These are phyloP conservation scores for Atlantisia rogersi DNA, from an alignment of 2,113 vertebrate genomes.

Conservation along the genomic window DNA sequence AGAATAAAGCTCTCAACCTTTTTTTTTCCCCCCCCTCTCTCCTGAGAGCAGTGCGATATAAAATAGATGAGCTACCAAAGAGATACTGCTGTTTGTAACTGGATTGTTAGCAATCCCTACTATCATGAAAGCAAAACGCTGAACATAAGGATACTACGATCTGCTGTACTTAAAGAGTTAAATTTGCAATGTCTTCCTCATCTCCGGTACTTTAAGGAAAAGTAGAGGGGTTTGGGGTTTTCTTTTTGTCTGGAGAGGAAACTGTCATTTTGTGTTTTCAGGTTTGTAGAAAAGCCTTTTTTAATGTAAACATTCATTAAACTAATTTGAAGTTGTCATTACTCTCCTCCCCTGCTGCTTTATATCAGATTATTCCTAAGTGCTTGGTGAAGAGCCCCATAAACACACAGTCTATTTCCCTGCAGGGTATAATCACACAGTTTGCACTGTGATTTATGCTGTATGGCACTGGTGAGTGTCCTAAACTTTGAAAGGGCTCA, in stretches of 20 bases:
- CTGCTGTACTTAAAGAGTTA: slow-evolving; percentile 58
- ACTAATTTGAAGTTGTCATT: slow-evolving; percentile 91
- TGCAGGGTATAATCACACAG: slow-evolving; percentile 88
- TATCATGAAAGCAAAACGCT: background rate
- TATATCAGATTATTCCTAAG: slow-evolving; percentile 91
- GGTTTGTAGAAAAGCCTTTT: slow-evolving; percentile 81
- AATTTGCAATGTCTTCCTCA: background rate
- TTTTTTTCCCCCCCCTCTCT: background rate
- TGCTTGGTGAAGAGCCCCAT: slow-evolving; percentile 86
- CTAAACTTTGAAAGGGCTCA: slow-evolving; percentile 78
- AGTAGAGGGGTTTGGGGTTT: background rate
- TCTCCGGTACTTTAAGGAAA: background rate
- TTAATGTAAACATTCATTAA: slow-evolving; percentile 91
- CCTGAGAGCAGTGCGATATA: slow-evolving; percentile 9
- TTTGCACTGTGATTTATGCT: slow-evolving; percentile 85
- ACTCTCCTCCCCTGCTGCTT: slow-evolving; percentile 87
- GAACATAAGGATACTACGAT: background rate
- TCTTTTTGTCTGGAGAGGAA: slow-evolving; percentile 63
- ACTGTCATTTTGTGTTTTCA: slow-evolving; percentile 80
- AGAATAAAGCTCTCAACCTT: background rate
- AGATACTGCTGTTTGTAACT: background rate
- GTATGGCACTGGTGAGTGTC: slow-evolving; percentile 77
- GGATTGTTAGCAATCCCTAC: background rate
- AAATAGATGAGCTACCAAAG: slow-evolving; percentile 53
- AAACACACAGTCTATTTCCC: slow-evolving; percentile 87